These are phyloP conservation scores for Galeruca laticollis DNA, from an alignment of 2,888 invertebrate species.

Conservation along the genomic window DNA sequence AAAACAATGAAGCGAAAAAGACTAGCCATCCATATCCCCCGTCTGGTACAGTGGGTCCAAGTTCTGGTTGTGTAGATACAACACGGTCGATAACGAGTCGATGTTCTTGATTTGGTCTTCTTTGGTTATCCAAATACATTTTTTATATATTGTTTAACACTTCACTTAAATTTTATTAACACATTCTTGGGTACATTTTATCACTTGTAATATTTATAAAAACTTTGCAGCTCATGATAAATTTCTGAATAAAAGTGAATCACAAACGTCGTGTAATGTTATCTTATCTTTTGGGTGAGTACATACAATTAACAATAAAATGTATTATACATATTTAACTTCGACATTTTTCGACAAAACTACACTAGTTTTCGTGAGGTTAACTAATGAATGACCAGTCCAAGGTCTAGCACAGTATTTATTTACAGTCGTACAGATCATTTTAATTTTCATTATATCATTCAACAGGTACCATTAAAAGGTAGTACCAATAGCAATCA, in stretches of 20 bases:
- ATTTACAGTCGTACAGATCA: slow-evolving; percentile 13
- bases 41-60: slow-evolving; percentile 76
- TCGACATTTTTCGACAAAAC: background rate
- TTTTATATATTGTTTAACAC: slow-evolving; percentile 23
- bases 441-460: slow-evolving; percentile 18
- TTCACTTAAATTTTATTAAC: slow-evolving; percentile 24
- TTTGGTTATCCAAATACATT: slow-evolving; percentile 28
- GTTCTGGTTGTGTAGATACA: slow-evolving; percentile 74
- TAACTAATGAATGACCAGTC: slow-evolving; percentile 17
- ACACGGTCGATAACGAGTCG: slow-evolving; percentile 69
- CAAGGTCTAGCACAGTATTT: slow-evolving; percentile 26
- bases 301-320: slow-evolving; percentile 36
- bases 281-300: slow-evolving; percentile 45
- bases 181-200: too few species aligned
- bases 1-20: slow-evolving; percentile 71
- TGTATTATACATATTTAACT: slow-evolving; percentile 17
- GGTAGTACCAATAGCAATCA: slow-evolving; percentile 13
- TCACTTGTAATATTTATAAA: slow-evolving; percentile 15
- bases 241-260: slow-evolving; percentile 33
- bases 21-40: slow-evolving; percentile 78
- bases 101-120: slow-evolving; percentile 32
- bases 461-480: slow-evolving; percentile 30
- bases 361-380: slow-evolving; percentile 1
- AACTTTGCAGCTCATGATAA: slow-evolving; percentile 4
- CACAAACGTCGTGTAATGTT: slow-evolving; percentile 39